Percentiles rank a stretch among this genome's conserved stretches.
These are phyloP conservation scores for Melinaea marsaeus DNA, from an alignment of 2,888 invertebrate genomes.

Conservation along the genomic window DNA sequence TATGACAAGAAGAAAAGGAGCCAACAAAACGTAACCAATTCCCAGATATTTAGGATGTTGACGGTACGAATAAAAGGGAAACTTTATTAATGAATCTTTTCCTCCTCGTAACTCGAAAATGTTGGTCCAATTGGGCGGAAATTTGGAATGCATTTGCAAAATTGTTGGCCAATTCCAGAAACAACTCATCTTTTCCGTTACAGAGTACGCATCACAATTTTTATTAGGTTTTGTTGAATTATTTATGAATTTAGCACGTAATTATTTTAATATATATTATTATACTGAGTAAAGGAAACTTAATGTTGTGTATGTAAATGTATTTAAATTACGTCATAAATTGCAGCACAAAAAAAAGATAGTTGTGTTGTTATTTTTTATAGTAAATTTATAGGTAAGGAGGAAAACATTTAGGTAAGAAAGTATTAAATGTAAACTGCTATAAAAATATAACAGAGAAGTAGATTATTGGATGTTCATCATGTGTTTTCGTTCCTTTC, in stretches of 20 bases:
- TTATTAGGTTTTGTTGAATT: slow-evolving; percentile 6
- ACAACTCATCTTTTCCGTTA: slow-evolving; percentile 17
- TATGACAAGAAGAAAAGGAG: slow-evolving; percentile 2
- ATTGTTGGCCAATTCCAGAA: slow-evolving; percentile 23
- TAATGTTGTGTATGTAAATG: no score
- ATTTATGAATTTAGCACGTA: neutral
- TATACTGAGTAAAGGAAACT: neutral
- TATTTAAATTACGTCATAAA: no score
- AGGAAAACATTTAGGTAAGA: slow-evolving; percentile 4
- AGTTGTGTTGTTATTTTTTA: no score
- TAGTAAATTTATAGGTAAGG: no score
- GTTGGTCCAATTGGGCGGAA: slow-evolving; percentile 20
- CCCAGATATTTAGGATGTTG: slow-evolving; percentile 3
- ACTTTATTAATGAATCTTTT: slow-evolving; percentile 14
- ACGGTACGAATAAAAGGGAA: slow-evolving; percentile 11
- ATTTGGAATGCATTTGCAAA: slow-evolving; percentile 25
- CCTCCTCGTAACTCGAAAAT: slow-evolving; percentile 12
- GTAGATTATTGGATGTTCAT: slow-evolving; percentile 49
- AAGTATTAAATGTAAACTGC: slow-evolving; percentile 4
- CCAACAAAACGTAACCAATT: neutral
- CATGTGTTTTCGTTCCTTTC: slow-evolving; percentile 73
- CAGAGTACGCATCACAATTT: slow-evolving; percentile 10
- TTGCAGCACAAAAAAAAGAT: no score
- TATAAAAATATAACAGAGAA: no score
- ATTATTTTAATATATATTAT: neutral